These are phyloP conservation scores for Enteromius anoplus DNA, from an alignment of 2,797 vertebrate species.

Conservation along the genomic window DNA sequence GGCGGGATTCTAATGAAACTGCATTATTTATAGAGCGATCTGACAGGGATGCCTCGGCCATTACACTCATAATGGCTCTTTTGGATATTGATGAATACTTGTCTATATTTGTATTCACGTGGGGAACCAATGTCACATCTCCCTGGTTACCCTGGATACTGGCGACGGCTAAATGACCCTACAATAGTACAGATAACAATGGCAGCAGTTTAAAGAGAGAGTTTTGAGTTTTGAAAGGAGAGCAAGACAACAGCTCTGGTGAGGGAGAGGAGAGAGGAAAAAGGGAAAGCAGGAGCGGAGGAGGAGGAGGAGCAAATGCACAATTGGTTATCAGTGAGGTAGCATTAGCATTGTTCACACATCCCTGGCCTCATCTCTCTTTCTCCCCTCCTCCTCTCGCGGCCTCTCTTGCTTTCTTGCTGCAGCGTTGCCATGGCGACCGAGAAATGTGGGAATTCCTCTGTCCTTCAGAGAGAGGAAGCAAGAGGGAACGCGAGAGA, in stretches of 20 bases:
- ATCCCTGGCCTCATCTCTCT: constrained; percentile 58
- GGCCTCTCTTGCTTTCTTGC: constrained; percentile 75
- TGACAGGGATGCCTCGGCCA: constrained; percentile 67
- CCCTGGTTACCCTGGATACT: constrained; percentile 72
- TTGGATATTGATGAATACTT: constrained; percentile 73
- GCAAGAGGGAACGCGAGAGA: constrained; percentile 30
- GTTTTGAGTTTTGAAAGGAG: constrained; percentile 64
- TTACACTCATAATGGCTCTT: constrained; percentile 73
- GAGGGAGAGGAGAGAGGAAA: constrained; percentile 28
- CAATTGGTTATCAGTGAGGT: constrained; percentile 74
- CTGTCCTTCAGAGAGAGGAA: constrained; percentile 78
- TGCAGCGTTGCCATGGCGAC: constrained; percentile 80
- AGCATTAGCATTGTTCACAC: constrained; percentile 78
- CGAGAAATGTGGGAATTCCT: constrained; percentile 81
- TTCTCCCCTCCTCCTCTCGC: constrained; percentile 52
- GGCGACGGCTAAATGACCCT: constrained; percentile 71
- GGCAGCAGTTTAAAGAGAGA: constrained; percentile 66
- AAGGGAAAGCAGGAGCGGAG: constrained; percentile 45
- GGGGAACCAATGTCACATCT: constrained; percentile 69
- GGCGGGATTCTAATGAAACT: constrained; percentile 66
- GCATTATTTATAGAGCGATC: constrained; percentile 71
- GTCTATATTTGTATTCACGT: constrained; percentile 75
- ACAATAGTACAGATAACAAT: constrained; percentile 75
- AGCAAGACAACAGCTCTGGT: constrained; percentile 52
- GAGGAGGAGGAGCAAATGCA: constrained; percentile 37